phyloP scores from a whole-genome alignment of 2,113 vertebrate genomes.

The Arothron firmamentum region DNA sequence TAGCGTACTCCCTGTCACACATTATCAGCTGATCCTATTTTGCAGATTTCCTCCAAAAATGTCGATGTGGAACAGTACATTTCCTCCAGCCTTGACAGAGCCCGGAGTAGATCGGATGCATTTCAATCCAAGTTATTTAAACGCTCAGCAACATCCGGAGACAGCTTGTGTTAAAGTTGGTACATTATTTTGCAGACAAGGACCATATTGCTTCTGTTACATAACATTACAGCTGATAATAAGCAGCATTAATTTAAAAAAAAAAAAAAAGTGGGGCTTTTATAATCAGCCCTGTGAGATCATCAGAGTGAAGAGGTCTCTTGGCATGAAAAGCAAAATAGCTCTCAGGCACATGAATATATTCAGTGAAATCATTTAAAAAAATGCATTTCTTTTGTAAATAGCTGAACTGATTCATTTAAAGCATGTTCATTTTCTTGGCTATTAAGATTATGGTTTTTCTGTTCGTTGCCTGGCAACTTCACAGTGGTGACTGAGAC shows the following conservation, averaged over 20 bases:
- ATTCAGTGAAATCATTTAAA: too few relatives aligned
- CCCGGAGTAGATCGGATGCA: too few relatives aligned
- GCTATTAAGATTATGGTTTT: too few relatives aligned
- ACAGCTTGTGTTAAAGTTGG: neutral
- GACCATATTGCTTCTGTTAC: neutral
- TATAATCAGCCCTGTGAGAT: constrained; percentile 31
- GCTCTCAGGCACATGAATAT: too few relatives aligned
- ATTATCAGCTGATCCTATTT: constrained; percentile 26
- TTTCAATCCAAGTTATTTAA: constrained; percentile 3
- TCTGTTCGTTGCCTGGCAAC: too few relatives aligned
- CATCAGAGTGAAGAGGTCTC: constrained; percentile 5
- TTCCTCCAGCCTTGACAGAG: neutral
- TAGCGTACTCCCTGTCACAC: constrained; percentile 12
- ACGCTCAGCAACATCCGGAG: neutral
- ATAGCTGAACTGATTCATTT: too few relatives aligned
- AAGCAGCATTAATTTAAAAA: neutral
- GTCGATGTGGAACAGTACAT: neutral
- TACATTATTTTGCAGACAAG: neutral
- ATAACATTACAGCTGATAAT: too few relatives aligned
- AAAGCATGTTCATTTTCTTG: too few relatives aligned
- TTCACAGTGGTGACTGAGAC: too few relatives aligned
- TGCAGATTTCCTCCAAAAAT: constrained; percentile 7
- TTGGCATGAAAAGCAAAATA: constrained; percentile 7
- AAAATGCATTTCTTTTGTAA: too few relatives aligned
- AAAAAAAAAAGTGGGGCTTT: constrained; percentile 18